Base-by-base conservation (phyloP, 1,140 invertebrate species). In the Heliothis subflexa region DNA sequence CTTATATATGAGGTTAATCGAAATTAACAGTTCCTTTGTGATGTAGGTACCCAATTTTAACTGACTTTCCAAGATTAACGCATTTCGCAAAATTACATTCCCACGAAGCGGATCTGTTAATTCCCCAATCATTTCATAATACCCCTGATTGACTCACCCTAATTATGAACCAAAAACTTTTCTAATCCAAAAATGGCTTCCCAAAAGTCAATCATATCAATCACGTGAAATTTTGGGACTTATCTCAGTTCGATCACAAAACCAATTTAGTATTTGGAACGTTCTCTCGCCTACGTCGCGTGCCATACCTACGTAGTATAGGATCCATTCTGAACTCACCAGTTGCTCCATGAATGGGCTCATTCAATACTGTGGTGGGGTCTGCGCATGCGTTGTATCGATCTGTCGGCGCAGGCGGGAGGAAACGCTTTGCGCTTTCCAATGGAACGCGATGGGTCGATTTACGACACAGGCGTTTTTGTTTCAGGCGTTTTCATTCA, bases 261-360 rank as follows among this genome's bases (percentile, higher is more conserved):
- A 81, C 73, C 78, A 80, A 84, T 84, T 84, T 85, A 57, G 74
- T 84, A 84, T 85, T 85, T 82, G 80, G 82, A 21, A 1, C 72
- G 40, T 79, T 73, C 79, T 62, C 73, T 78, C 83, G 83, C 81
- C 79, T 85, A 86, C 83, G 78, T 18, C 33, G 64, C 16, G 3
- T 25, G n/a, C 14, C 12, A 25, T 62, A 74, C 2, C 18, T 76
- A 76, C 74, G 74, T 76, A 85, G 76, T 73, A 78, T 84, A 81
- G 52, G 52, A 77, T 89, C 88, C 92, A 93, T 93, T 92, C 90
- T 93, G 71, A 88, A 91, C 85, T 83, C 87, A 92, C 91, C 84
- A 91, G 91, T 93, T 93, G 91, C 91, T 85, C 91, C 71, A 91
- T 94, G 92, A 94, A 94, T 94, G 92, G 84, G 85, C 78, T 83